These are phyloP conservation scores for Acanthosepion esculentum DNA, from an alignment of 2,888 invertebrate genomes.

Conservation along the genomic window DNA sequence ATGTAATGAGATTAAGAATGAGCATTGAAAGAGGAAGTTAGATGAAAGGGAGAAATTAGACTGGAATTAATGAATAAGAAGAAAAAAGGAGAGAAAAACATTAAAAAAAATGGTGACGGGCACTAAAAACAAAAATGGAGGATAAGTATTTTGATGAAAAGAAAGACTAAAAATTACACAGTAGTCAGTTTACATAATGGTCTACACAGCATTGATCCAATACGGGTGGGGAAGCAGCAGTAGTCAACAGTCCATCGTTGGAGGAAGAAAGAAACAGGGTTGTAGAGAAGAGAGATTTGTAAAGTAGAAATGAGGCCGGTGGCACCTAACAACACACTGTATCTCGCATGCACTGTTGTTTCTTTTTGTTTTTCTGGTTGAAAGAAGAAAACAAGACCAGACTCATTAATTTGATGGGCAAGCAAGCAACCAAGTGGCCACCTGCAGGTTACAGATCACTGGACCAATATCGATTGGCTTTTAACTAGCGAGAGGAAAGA, in stretches of 20 bases:
- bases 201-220: background rate
- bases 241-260: background rate
- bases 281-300: background rate
- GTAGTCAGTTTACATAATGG: background rate
- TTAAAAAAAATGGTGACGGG: no score
- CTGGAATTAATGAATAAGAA: background rate
- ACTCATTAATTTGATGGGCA: background rate
- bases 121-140: constrained; percentile 34
- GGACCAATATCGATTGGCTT: background rate
- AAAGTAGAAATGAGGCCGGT: background rate
- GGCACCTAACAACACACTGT: background rate
- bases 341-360: background rate
- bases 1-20: background rate
- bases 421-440: constrained; percentile 5
- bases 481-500: background rate
- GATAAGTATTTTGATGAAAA: background rate
- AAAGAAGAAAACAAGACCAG: background rate
- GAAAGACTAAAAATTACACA: background rate
- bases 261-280: background rate
- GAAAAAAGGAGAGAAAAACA: background rate
- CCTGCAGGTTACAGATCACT: background rate
- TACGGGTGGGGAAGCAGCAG: background rate
- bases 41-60: background rate
- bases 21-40: background rate
- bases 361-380: background rate